Conservation (phyloP, 2,797 vertebrate species). For the Intellagama lesueurii region DNA sequence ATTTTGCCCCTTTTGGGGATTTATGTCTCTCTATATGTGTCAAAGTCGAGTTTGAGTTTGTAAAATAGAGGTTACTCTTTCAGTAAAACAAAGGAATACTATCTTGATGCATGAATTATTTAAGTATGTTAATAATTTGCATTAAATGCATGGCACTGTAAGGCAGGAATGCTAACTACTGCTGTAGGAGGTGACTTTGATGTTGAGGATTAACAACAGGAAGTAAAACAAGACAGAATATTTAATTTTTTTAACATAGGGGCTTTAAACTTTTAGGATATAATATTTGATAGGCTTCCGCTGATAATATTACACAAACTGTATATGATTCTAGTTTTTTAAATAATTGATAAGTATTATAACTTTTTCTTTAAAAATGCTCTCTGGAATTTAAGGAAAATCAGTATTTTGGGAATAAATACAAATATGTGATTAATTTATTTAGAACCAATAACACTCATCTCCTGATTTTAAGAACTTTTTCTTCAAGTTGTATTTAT, state of each 20-base stretch:
- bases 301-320: slow-evolving; percentile 36
- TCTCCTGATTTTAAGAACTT: slow-evolving; percentile 66
- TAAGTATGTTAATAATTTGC: slow-evolving; percentile 74
- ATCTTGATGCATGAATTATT: slow-evolving; percentile 70
- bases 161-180: slow-evolving; percentile 85
- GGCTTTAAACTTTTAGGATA: slow-evolving; percentile 50
- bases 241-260: slow-evolving; percentile 79
- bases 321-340: slow-evolving; percentile 56
- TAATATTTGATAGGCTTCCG: slow-evolving; percentile 54
- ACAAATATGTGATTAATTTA: slow-evolving; percentile 65
- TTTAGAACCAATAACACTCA: slow-evolving; percentile 43
- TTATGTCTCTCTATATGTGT: slow-evolving; percentile 55
- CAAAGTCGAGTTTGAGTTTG: slow-evolving; percentile 54
- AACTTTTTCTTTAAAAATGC: slow-evolving; percentile 49
- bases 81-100: slow-evolving; percentile 72
- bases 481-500: slow-evolving; percentile 47
- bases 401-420: slow-evolving; percentile 52
- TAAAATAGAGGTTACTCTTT: slow-evolving; percentile 67
- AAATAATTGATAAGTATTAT: slow-evolving; percentile 41
- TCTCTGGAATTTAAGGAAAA: slow-evolving; percentile 30
- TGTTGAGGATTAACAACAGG: slow-evolving; percentile 86
- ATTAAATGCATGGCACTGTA: slow-evolving; percentile 72
- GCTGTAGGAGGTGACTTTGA: slow-evolving; percentile 86
- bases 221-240: slow-evolving; percentile 86
- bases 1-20: slow-evolving; percentile 60